Percentiles rank a stretch among this genome's conserved stretches.
Evolutionary conservation across 2,797 vertebrate genomes (phyloP).

Genomic region (Crocodylus rhombifer): DNA sequence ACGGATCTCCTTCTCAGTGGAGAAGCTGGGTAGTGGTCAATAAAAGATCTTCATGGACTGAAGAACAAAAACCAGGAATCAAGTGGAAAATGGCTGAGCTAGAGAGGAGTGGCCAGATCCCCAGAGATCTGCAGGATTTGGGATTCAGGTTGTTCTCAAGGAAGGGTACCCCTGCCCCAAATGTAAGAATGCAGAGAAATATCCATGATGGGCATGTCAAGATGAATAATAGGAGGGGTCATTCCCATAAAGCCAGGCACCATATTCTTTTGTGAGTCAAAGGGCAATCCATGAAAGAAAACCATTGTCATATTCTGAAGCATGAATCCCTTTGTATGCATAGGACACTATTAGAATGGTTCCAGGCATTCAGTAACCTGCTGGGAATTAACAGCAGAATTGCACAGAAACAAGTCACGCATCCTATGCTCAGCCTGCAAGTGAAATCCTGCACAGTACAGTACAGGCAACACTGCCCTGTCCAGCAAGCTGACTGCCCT

Average conservation of each 20-base stretch:
- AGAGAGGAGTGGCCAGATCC: not conserved
- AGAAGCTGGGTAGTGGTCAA: not conserved
- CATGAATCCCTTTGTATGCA: not conserved
- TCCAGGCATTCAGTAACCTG: not conserved
- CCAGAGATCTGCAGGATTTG: not conserved
- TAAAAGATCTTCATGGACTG: fast-evolving
- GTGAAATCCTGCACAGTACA: not conserved
- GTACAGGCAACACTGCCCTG: not conserved
- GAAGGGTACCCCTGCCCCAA: conserved; percentile 36
- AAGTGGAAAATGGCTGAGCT: not conserved
- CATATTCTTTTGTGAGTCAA: not conserved
- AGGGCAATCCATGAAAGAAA: not conserved
- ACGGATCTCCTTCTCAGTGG: not conserved
- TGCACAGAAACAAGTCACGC: not conserved
- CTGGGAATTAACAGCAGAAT: not conserved
- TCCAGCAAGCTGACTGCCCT: not conserved
- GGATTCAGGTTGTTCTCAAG: not conserved
- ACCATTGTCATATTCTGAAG: not conserved
- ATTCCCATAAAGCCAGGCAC: not conserved
- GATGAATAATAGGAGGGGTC: not conserved
- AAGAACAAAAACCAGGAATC: not conserved
- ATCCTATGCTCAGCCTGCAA: not conserved
- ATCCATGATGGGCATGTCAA: not conserved
- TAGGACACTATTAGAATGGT: not conserved
- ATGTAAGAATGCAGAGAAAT: not conserved